Conservation (phyloP, 2,888 invertebrate genomes). For the Patella pellucida region DNA sequence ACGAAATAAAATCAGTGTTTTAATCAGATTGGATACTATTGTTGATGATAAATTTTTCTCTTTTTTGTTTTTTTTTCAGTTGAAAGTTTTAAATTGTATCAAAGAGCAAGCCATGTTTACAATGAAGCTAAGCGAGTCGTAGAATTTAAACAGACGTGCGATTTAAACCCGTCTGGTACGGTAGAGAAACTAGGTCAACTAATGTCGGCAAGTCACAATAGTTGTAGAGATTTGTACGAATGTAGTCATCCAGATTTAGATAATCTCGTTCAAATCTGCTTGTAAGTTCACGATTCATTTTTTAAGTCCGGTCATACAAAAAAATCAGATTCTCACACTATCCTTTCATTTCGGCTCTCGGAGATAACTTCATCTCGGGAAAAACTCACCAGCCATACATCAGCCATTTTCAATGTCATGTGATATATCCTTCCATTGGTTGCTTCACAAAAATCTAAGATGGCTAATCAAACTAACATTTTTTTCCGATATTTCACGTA, state of each 20-base stretch:
- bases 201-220: conserved; percentile 91
- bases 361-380: too few species aligned
- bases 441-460: too few species aligned
- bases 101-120: conserved; percentile 89
- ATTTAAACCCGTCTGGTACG: conserved; percentile 49
- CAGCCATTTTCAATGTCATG: too few species aligned
- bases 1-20: too few species aligned
- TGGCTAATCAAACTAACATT: too few species aligned
- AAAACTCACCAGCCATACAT: too few species aligned
- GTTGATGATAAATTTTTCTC: background rate
- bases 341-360: too few species aligned
- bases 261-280: conserved; percentile 79
- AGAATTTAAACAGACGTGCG: conserved; percentile 80
- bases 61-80: conserved; percentile 58
- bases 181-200: conserved; percentile 79
- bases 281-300: conserved; percentile 73
- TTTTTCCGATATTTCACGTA: too few species aligned
- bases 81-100: conserved; percentile 79
- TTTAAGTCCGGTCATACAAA: background rate
- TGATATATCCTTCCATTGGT: too few species aligned
- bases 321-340: too few species aligned
- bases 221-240: conserved; percentile 87
- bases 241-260: conserved; percentile 93
- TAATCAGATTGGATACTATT: background rate
- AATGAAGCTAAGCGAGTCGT: conserved; percentile 87